A percentile compares a stretch with the other conserved stretches of the same genome.
Evolutionary conservation across 2,888 invertebrate genomes (phyloP).

Genomic region (Polylopha cassiicola): DNA sequence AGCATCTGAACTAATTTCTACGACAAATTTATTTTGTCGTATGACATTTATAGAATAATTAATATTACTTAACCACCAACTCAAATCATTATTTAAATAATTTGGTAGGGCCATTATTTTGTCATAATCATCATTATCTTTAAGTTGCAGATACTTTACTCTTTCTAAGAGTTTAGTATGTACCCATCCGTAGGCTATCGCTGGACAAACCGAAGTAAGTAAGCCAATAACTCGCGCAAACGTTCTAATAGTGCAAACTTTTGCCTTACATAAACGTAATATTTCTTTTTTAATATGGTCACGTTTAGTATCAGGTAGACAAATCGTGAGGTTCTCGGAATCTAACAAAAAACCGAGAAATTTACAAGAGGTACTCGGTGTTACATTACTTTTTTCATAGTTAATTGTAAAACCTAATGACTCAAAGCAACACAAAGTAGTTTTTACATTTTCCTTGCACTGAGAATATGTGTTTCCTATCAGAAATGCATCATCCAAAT

Average conservation of each 20-base stretch:
- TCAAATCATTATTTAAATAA: not conserved
- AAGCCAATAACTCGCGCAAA: conserved; percentile 10
- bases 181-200: conserved; percentile 4
- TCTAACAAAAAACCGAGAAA: conserved; percentile 7
- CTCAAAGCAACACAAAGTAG: not conserved
- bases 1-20: not conserved
- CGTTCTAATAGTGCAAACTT: conserved; percentile 1
- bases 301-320: conserved; percentile 1
- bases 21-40: not conserved
- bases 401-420: conserved; percentile 3
- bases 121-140: conserved; percentile 4
- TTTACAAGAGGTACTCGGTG: not conserved
- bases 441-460: conserved; percentile 1
- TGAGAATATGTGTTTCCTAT: not conserved
- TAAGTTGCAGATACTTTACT: conserved; percentile 4
- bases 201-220: conserved; percentile 4
- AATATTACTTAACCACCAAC: conserved; percentile 1
- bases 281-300: not conserved
- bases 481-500: conserved; percentile 5
- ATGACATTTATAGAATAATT: not conserved
- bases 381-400: conserved; percentile 1
- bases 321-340: conserved; percentile 1
- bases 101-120: conserved; percentile 1
- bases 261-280: not conserved
- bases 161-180: conserved; percentile 11